Conservation (phyloP, 2,113 vertebrate genomes). For the Shinisaurus crocodilurus region DNA sequence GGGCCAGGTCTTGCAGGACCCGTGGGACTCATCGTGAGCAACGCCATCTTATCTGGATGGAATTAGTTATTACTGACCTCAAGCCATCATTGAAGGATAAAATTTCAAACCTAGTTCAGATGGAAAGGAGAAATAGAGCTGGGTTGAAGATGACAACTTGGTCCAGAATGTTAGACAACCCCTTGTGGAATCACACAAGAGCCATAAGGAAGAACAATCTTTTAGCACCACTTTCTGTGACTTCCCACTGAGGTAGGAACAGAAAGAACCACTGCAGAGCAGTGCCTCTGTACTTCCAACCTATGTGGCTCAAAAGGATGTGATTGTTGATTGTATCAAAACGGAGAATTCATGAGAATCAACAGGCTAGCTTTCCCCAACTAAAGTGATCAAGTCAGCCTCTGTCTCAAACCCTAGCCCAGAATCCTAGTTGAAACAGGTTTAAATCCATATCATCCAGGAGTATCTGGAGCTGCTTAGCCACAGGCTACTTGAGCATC, state of each 20-base stretch:
- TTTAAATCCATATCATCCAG: neutral
- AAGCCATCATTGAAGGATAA: neutral
- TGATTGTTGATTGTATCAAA: neutral
- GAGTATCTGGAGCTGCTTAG: neutral
- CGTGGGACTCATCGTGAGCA: no score
- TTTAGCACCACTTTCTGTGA: neutral
- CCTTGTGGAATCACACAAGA: neutral
- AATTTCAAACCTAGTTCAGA: neutral
- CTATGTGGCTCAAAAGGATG: neutral
- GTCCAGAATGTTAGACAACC: neutral
- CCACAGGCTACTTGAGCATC: neutral
- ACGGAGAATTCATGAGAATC: no score
- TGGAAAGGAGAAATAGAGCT: neutral
- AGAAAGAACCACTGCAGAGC: no score
- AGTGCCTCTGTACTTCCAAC: neutral
- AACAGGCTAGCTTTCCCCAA: neutral
- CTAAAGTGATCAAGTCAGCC: neutral
- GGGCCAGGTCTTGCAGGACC: no score
- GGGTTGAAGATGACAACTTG: no score
- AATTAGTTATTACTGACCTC: neutral
- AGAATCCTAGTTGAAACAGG: neutral
- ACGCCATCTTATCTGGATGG: neutral
- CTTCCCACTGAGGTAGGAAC: neutral
- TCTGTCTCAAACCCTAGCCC: neutral
- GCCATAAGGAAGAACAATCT: neutral